Conservation (phyloP, 2,113 vertebrate genomes). For the Dunckerocampus dactyliophorus region DNA sequence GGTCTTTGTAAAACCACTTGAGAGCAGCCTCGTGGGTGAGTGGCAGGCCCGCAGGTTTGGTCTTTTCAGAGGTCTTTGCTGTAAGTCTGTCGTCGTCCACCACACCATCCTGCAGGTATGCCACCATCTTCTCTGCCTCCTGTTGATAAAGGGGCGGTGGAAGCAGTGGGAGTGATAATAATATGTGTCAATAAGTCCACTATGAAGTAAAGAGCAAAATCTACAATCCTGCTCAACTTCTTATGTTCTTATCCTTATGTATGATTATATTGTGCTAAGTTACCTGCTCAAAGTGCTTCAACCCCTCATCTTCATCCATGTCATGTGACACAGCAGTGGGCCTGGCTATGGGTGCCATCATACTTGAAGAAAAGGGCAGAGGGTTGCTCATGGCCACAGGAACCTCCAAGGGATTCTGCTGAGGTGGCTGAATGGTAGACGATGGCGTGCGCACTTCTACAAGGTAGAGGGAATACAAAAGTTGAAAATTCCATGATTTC, state of each 20-base stretch:
- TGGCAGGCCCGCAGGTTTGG: slow-evolving; percentile 81
- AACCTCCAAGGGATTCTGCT: slow-evolving; percentile 67
- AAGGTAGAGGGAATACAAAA: slow-evolving; percentile 5
- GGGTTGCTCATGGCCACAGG: slow-evolving; percentile 48
- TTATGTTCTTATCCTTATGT: too few relatives aligned
- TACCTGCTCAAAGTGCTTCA: slow-evolving; percentile 97
- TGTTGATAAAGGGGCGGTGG: slow-evolving; percentile 41
- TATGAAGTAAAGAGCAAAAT: too few relatives aligned
- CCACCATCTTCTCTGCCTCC: slow-evolving; percentile 99
- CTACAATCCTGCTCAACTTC: too few relatives aligned
- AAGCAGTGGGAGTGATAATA: not conserved
- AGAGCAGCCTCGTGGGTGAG: slow-evolving; percentile 89
- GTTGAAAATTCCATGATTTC: not conserved
- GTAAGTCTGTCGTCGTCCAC: slow-evolving; percentile 87
- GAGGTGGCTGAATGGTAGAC: slow-evolving; percentile 62
- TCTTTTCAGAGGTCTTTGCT: slow-evolving; percentile 82
- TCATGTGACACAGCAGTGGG: slow-evolving; percentile 65
- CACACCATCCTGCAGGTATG: slow-evolving; percentile 90
- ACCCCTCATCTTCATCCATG: slow-evolving; percentile 93
- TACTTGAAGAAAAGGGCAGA: slow-evolving; percentile 59
- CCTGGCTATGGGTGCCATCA: slow-evolving; percentile 58
- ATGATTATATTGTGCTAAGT: too few relatives aligned
- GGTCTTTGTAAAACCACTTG: slow-evolving; percentile 99
- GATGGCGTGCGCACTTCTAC: slow-evolving; percentile 76
- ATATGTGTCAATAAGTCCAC: too few relatives aligned